These are phyloP conservation scores for Manis pentadactyla DNA, from an alignment of 2,797 vertebrate species.

Conservation along the genomic window DNA sequence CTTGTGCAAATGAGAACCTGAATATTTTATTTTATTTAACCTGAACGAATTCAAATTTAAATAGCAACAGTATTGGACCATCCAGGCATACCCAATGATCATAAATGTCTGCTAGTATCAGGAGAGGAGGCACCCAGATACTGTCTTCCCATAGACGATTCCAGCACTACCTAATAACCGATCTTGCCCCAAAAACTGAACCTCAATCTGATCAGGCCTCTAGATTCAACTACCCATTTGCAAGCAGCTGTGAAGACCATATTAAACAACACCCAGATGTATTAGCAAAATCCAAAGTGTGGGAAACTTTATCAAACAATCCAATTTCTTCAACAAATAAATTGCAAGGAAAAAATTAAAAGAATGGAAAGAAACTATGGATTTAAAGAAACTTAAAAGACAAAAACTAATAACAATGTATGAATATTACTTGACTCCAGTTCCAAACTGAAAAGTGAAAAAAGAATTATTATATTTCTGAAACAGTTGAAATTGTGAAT, in stretches of 20 bases:
- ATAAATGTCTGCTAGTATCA: not conserved
- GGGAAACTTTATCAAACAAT: slow-evolving; percentile 12
- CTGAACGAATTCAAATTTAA: slow-evolving; percentile 13
- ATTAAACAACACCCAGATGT: not conserved
- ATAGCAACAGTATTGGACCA: not conserved
- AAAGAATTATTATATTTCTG: not conserved
- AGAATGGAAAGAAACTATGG: not conserved
- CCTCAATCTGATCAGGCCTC: not conserved
- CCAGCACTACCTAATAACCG: not conserved
- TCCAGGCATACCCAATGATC: not conserved
- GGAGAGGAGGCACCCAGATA: not conserved
- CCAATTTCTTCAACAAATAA: slow-evolving; percentile 31
- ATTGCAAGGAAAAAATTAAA: not conserved
- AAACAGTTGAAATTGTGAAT: slow-evolving; percentile 10
- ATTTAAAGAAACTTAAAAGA: not conserved
- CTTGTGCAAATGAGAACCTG: not conserved
- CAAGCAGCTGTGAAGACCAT: not conserved
- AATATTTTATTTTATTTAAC: not conserved
- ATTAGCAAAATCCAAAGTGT: not conserved
- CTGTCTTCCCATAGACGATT: not conserved
- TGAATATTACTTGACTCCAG: not conserved
- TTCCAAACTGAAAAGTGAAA: not conserved
- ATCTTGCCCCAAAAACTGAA: not conserved
- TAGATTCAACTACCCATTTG: not conserved
- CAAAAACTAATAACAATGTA: not conserved